Evolutionary conservation across 2,888 invertebrate genomes (phyloP), one percentile per base, ranked within the genome.

Genomic region (Petrophora chlorosata): DNA sequence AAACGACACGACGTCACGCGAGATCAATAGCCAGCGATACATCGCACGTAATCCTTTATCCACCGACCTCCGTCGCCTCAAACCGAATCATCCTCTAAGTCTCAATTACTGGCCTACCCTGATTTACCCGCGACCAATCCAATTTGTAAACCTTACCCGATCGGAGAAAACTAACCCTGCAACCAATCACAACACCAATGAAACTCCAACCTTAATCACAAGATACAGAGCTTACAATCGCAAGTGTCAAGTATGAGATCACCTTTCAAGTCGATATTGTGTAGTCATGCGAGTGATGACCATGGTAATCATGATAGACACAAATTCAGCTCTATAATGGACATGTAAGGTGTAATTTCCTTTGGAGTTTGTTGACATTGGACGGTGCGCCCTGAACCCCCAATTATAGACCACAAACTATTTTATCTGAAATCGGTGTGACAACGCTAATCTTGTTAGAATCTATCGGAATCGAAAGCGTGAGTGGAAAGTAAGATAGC

Each of bases 331-430:
- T 68, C 61, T 79, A 53, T 61, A 30, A 15, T 29, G 25, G 46
- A n/a, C 38, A 12, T 4, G 34, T 69, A 77, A 48, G 60, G 73
- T 67, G 22, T 35, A 41, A 52, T 76, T 75, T 77, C 15, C 58
- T 40, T 48, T 65, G 54, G 14, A 15, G n/a, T 9, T 5, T n/a
- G 26, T 35, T 56, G 53, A 60, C 58, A 61, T 63, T 60, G 65
- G 70, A 61, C 60, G 67, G 67, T 56, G 67, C 70, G 76, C 68
- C 71, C 73, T 75, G 80, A 75, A 80, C 84, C 84, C n/a, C 80
- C 88, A 88, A 87, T 88, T 89, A 89, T 88, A 85, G 87, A 75
- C 88, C 88, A 86, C 87, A 87, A 88, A 88, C 87, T 88, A 87
- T 88, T 89, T 88, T 87, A 87, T 87, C 87, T 86, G 83, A 85